phyloP scores from a whole-genome alignment of 2,797 vertebrate genomes.

The Ceyx erithaca region DNA sequence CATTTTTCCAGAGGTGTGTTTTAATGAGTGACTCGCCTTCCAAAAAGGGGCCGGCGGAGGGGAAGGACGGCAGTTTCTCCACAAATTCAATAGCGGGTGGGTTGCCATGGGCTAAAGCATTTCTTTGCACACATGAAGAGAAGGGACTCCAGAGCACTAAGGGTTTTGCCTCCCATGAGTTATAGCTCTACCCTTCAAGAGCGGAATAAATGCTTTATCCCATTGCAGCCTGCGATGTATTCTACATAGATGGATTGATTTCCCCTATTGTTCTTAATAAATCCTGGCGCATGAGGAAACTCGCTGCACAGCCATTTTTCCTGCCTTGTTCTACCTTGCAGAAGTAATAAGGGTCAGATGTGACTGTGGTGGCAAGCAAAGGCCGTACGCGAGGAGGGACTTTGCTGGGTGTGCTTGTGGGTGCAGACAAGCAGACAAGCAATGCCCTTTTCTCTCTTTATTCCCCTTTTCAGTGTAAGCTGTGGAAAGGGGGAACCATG shows the following conservation, averaged over 20 bases:
- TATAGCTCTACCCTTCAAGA: constrained; percentile 74
- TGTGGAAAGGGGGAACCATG: background rate
- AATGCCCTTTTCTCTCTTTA: background rate
- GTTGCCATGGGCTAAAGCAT: constrained; percentile 67
- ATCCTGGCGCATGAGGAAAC: constrained; percentile 66
- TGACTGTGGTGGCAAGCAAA: constrained; percentile 59
- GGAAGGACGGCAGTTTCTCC: constrained; percentile 61
- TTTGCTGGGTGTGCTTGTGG: background rate
- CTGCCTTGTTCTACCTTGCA: constrained; percentile 69
- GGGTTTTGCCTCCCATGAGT: constrained; percentile 71
- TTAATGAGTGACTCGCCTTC: constrained; percentile 66
- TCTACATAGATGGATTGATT: constrained; percentile 72
- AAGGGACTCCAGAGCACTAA: constrained; percentile 64
- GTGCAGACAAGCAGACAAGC: background rate
- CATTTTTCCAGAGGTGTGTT: constrained; percentile 71
- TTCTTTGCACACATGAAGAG: constrained; percentile 66
- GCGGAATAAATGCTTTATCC: constrained; percentile 73
- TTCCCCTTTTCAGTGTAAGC: background rate
- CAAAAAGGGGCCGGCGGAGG: constrained; percentile 68
- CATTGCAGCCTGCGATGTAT: constrained; percentile 68
- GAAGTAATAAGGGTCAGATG: constrained; percentile 69
- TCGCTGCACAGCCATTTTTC: constrained; percentile 67
- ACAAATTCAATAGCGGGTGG: constrained; percentile 67
- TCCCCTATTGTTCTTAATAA: constrained; percentile 74
- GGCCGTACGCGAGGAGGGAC: background rate